A percentile compares a stretch with the other conserved stretches of the same genome.
These are phyloP conservation scores for Pangasius sanitwongsei DNA, from an alignment of 2,797 vertebrate species.

Conservation along the genomic window DNA sequence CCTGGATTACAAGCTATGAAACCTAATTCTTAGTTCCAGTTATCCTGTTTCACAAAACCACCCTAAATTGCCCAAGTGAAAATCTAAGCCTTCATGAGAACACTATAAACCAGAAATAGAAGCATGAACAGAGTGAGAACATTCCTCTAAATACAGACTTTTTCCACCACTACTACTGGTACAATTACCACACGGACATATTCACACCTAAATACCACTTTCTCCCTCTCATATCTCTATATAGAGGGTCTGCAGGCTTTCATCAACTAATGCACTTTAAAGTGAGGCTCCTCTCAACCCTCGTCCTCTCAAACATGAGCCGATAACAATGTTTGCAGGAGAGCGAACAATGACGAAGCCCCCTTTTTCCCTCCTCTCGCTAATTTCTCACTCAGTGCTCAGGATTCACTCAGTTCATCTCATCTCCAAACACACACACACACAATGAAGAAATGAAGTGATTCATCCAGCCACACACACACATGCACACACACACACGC, in stretches of 20 bases:
- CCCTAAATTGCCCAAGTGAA: background rate
- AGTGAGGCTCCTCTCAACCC: constrained; percentile 58
- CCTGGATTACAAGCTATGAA: background rate
- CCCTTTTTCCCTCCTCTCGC: constrained; percentile 44
- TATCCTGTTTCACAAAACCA: background rate
- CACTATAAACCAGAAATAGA: background rate
- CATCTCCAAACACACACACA: constrained; percentile 46
- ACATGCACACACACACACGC: constrained; percentile 12
- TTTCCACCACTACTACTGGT: background rate
- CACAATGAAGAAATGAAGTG: constrained; percentile 62
- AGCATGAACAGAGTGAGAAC: background rate
- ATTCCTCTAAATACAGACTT: background rate
- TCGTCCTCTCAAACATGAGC: constrained; percentile 69
- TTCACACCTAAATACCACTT: background rate
- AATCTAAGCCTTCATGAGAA: background rate
- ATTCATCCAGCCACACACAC: constrained; percentile 60
- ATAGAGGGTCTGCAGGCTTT: background rate
- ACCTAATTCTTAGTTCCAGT: background rate
- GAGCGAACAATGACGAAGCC: constrained; percentile 55
- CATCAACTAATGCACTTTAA: constrained; percentile 26
- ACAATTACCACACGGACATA: background rate
- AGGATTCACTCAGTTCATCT: constrained; percentile 40
- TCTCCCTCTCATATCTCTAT: background rate
- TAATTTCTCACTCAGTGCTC: constrained; percentile 66
- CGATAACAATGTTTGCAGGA: constrained; percentile 69